A percentile compares a stretch with the other conserved stretches of the same genome.
phyloP scores from a whole-genome alignment of 2,797 vertebrate species.

The Lophotriccus pileatus region DNA sequence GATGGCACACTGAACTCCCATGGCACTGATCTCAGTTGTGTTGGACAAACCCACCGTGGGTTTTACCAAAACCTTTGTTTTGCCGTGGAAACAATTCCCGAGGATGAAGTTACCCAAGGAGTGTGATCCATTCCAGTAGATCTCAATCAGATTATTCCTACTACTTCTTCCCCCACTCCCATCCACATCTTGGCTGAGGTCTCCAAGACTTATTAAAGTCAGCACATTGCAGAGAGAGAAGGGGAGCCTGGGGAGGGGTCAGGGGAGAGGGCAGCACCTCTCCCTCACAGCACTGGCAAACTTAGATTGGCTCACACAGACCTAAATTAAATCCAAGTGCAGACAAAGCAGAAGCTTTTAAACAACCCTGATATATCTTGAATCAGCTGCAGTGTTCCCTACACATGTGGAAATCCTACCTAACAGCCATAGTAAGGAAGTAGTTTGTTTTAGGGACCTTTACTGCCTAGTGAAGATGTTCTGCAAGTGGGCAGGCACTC shows the following conservation, averaged over 20 bases:
- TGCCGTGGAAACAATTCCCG: not conserved
- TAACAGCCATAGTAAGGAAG: not conserved
- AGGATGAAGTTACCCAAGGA: not conserved
- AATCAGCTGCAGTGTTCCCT: not conserved
- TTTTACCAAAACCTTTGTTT: not conserved
- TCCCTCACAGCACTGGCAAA: not conserved
- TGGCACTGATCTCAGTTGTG: not conserved
- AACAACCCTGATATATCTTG: not conserved
- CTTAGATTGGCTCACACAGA: not conserved
- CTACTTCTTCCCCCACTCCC: not conserved
- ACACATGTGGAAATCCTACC: not conserved
- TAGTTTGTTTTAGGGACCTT: not conserved
- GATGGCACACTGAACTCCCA: not conserved
- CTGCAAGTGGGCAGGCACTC: not conserved
- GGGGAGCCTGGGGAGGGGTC: too few species aligned
- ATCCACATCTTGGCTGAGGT: too few species aligned
- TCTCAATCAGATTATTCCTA: not conserved
- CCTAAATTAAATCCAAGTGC: not conserved
- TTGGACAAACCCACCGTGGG: not conserved
- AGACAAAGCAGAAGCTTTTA: not conserved
- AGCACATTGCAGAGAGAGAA: not conserved
- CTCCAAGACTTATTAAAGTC: not conserved
- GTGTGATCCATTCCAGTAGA: not conserved
- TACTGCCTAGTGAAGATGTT: not conserved
- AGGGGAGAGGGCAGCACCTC: not conserved